These are phyloP conservation scores for Hypsibius dujardini DNA, from an alignment of 1,140 invertebrate species.

Conservation along the genomic window DNA sequence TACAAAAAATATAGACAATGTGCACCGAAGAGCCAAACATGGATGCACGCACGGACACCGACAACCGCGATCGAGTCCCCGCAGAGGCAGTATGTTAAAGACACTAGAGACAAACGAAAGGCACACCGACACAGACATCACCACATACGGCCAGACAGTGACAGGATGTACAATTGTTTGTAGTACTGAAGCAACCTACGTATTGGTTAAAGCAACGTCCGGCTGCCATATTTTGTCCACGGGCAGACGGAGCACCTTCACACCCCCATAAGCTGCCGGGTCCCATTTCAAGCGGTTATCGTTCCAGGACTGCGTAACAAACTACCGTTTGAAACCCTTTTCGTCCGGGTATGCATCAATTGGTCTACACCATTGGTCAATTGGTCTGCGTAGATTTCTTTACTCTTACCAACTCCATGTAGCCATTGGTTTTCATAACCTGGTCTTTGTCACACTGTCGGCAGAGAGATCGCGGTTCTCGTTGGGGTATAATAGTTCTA, in stretches of 20 bases:
- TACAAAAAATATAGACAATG: no score
- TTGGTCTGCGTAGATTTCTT: constrained; percentile 16
- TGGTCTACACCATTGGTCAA: neutral
- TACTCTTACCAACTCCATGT: constrained; percentile 54
- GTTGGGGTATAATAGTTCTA: no score
- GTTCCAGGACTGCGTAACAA: constrained; percentile 56
- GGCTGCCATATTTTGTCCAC: constrained; percentile 99
- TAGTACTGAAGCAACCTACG: constrained; percentile 48
- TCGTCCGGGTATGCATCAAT: neutral
- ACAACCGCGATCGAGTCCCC: no score
- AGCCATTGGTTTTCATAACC: constrained; percentile 97
- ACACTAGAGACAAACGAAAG: no score
- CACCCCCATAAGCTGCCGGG: constrained; percentile 89
- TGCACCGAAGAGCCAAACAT: no score
- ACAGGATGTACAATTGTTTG: no score
- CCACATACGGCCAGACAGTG: no score
- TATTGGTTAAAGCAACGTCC: constrained; percentile 98
- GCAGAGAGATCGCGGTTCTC: constrained; percentile 18
- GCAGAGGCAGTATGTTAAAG: no score
- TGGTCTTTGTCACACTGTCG: constrained; percentile 95
- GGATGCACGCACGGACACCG: no score
- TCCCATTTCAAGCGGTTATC: constrained; percentile 97
- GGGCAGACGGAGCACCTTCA: constrained; percentile 76
- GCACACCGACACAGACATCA: no score
- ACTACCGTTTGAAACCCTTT: constrained; percentile 1